Percentiles rank a stretch among this genome's conserved stretches.
phyloP scores from a whole-genome alignment of 2,888 invertebrate species.

The Lissocephala sabroskyi region DNA sequence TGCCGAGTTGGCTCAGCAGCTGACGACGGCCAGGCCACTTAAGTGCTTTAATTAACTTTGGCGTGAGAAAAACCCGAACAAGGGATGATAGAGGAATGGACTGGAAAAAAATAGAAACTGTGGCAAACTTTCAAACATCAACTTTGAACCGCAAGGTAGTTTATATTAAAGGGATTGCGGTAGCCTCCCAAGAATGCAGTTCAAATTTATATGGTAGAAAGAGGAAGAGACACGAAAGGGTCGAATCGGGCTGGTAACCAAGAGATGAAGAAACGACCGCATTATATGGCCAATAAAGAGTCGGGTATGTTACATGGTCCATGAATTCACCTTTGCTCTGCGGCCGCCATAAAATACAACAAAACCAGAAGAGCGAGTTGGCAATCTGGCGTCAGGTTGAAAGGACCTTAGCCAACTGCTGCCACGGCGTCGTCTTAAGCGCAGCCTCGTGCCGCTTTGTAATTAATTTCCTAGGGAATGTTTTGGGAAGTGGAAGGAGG shows the following conservation, averaged over 20 bases:
- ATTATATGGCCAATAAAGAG: constrained; percentile 56
- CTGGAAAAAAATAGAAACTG: constrained; percentile 22
- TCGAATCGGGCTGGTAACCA: too few species aligned
- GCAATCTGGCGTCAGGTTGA: too few species aligned
- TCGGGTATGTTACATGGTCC: constrained; percentile 15
- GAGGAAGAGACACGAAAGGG: background rate
- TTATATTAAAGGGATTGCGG: constrained; percentile 59
- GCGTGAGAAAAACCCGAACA: constrained; percentile 26
- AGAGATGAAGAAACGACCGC: constrained; percentile 13
- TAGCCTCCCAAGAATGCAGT: constrained; percentile 28
- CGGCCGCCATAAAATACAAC: constrained; percentile 5
- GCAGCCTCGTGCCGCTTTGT: constrained; percentile 14
- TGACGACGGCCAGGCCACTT: background rate
- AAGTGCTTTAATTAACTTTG: constrained; percentile 64
- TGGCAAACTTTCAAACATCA: constrained; percentile 54
- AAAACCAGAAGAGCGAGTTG: background rate
- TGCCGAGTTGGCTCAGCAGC: background rate
- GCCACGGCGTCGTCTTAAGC: background rate
- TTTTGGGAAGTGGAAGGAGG: constrained; percentile 32
- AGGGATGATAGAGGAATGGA: background rate
- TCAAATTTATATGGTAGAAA: constrained; percentile 8
- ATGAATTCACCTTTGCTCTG: constrained; percentile 3
- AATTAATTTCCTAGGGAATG: constrained; percentile 56
- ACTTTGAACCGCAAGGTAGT: constrained; percentile 65
- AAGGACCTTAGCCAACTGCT: too few species aligned